Evolutionary conservation across 1,140 invertebrate genomes (phyloP).

Genomic region (Drosophila jambulina): DNA sequence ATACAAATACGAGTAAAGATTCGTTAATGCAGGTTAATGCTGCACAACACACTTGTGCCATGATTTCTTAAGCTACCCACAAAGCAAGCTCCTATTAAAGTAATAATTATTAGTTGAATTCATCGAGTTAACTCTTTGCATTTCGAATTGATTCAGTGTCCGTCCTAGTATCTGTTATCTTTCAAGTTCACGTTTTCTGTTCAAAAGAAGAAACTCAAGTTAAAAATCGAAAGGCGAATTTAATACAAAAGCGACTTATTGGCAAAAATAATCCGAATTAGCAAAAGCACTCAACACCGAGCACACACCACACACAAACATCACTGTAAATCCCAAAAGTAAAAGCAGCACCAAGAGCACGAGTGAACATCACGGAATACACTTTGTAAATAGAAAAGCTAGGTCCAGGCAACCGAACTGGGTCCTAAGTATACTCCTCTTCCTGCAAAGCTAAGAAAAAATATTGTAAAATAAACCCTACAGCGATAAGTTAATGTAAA

Average conservation of each 20-base stretch:
- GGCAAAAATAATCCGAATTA: conserved; percentile 52
- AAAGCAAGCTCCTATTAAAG: conserved; percentile 46
- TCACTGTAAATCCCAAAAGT: conserved; percentile 70
- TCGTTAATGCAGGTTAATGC: conserved; percentile 46
- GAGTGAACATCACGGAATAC: conserved; percentile 55
- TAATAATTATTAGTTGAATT: conserved; percentile 51
- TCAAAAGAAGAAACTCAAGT: conserved; percentile 16
- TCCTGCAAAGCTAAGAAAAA: conserved; percentile 41
- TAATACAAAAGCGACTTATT: conserved; percentile 54
- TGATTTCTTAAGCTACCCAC: conserved; percentile 48
- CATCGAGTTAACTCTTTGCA: conserved; percentile 43
- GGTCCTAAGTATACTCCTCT: conserved; percentile 22
- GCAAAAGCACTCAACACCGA: conserved; percentile 54
- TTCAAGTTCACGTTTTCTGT: conserved; percentile 30
- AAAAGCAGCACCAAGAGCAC: conserved; percentile 47
- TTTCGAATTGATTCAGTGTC: conserved; percentile 73
- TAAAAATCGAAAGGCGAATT: conserved; percentile 59
- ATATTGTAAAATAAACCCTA: conserved; percentile 65
- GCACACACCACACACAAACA: conserved; percentile 36
- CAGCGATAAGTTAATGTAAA: conserved; percentile 70
- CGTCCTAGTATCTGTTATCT: conserved; percentile 75
- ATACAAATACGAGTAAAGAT: conserved; percentile 12
- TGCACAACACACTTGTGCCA: conserved; percentile 62
- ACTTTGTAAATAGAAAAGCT: conserved; percentile 40
- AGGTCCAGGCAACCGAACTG: conserved; percentile 20